Evolutionary conservation across 2,113 vertebrate species (phyloP).

Genomic region (Prietella phreatophila): DNA sequence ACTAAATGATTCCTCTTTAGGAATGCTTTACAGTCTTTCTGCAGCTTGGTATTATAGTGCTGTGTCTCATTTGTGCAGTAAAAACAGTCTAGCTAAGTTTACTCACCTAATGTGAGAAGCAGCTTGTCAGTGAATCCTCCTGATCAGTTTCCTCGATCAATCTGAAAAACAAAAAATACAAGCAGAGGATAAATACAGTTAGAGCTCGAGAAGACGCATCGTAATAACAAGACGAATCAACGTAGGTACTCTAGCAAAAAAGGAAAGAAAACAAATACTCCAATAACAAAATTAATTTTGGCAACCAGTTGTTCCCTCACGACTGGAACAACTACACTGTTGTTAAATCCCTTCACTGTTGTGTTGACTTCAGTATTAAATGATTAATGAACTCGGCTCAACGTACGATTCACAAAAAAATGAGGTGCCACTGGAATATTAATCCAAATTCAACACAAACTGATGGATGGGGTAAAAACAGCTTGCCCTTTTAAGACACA

Average conservation of each 20-base stretch:
- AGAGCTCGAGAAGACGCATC: neutral
- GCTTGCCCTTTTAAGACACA: constrained; percentile 1
- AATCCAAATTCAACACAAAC: constrained; percentile 24
- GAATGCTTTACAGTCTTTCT: neutral
- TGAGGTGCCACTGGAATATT: constrained; percentile 4
- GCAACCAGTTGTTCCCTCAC: neutral
- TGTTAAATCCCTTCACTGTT: neutral
- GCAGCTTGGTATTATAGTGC: neutral
- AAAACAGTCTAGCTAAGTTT: neutral
- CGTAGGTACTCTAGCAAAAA: constrained; percentile 23
- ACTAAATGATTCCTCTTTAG: neutral
- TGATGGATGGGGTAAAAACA: constrained; percentile 1
- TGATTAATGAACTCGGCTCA: constrained; percentile 30
- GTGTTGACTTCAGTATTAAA: neutral
- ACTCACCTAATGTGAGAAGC: neutral
- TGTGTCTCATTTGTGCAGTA: neutral
- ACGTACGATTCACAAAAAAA: neutral
- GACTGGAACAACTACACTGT: neutral
- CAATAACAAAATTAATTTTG: constrained; percentile 10
- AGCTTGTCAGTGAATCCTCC: neutral
- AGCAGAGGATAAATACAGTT: neutral
- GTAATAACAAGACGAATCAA: neutral
- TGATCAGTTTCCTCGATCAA: neutral
- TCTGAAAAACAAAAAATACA: neutral
- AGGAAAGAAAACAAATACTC: constrained; percentile 22